Base-by-base conservation (phyloP, 2,113 vertebrate genomes). In the Hiodon alosoides region DNA sequence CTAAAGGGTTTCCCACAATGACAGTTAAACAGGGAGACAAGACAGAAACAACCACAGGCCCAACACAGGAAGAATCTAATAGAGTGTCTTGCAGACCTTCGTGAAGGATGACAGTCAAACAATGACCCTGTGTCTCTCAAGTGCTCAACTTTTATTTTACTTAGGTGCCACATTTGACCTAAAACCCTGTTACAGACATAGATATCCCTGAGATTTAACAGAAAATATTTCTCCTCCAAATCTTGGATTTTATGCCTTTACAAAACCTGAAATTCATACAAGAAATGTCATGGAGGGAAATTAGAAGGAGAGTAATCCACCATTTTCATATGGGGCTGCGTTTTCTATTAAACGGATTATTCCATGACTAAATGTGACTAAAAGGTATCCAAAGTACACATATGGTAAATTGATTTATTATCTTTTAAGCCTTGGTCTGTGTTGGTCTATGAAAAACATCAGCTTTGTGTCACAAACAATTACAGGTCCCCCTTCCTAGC, bases 321-420 rank as follows among this genome's bases (percentile, higher is more conserved):
- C 14, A 50, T 17, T 74, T 66, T 67, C 68, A 16, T 46, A 46
- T 13, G 53, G 78, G 83, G 84, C 82, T 80, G 81, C 84, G 84
- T 87, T 87, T 89, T 85, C 83, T 82, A 84, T 85, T 89, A 86
- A 87, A 86, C 80, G 82, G 88, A 89, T 89, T 88, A 88, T 81
- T 85, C 80, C 77, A 82, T 86, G 82, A 84, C 85, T 83, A 84
- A 86, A 89, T 62, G 77, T 54, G 75, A 79, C 79, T 82, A 78
- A 81, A 87, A 85, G 85, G 79, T 76, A 65, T 77, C 80, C 81
- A 78, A 67, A 78, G 70, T 79, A 81, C 80, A 81, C 77, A 82
- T 82, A 82, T 77, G 79, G 82, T 84, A 87, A 91, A 89, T 89
- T 83, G 86, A 90, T 89, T 88, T 85, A 85, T 88, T 82, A 84